Evolutionary conservation across 1,140 invertebrate species (phyloP).

Genomic region (Diabrotica undecimpunctata): DNA sequence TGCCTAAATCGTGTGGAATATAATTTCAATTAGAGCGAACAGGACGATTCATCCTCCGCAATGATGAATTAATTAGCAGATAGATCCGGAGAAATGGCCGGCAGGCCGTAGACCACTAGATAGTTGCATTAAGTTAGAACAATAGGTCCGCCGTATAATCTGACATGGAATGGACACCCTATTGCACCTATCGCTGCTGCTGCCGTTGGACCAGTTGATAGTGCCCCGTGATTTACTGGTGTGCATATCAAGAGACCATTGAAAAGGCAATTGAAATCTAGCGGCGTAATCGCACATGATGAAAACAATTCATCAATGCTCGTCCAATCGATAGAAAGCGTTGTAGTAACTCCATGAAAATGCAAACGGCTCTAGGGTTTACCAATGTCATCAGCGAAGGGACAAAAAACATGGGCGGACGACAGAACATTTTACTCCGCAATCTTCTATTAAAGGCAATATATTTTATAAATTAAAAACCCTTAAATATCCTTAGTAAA

Average conservation of each 20-base stretch:
- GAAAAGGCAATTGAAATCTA: slow-evolving; percentile 48
- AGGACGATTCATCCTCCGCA: background rate
- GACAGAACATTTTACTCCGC: too few relatives aligned
- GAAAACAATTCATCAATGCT: slow-evolving; percentile 48
- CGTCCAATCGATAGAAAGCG: slow-evolving; percentile 17
- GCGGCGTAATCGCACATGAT: slow-evolving; percentile 46
- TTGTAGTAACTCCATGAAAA: slow-evolving; percentile 23
- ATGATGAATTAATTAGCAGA: slow-evolving; percentile 18
- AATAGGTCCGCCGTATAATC: slow-evolving; percentile 34
- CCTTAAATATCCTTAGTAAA: too few relatives aligned
- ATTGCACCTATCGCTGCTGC: slow-evolving; percentile 40
- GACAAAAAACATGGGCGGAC: slow-evolving; percentile 15
- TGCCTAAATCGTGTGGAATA: background rate
- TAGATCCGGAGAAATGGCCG: slow-evolving; percentile 18
- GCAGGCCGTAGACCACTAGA: slow-evolving; percentile 9
- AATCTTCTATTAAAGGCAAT: too few relatives aligned
- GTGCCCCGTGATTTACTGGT: slow-evolving; percentile 44
- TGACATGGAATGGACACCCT: slow-evolving; percentile 38
- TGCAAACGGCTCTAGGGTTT: slow-evolving; percentile 15
- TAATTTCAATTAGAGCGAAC: slow-evolving; percentile 10
- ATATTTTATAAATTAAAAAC: too few relatives aligned
- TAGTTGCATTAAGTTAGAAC: slow-evolving; percentile 22
- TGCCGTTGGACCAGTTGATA: slow-evolving; percentile 41
- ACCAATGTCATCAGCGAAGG: slow-evolving; percentile 21
- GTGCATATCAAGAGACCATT: slow-evolving; percentile 44